A percentile compares a stretch with the other conserved stretches of the same genome.
Evolutionary conservation across 2,888 invertebrate genomes (phyloP).

Genomic region (Pedicia rivosa): DNA sequence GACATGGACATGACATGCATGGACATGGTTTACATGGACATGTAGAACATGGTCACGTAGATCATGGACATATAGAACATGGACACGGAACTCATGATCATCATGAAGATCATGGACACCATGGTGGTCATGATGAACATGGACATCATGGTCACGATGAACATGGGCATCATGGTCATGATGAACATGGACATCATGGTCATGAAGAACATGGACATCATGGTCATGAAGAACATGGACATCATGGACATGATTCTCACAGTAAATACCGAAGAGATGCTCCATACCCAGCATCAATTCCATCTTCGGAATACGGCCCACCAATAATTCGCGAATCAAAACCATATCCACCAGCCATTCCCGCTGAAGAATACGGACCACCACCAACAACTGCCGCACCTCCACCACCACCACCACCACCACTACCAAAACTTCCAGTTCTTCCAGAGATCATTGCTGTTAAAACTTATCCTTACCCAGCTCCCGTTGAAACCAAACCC

Average conservation of each 20-base stretch:
- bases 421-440: slow-evolving; percentile 14
- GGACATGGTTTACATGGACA: too few species aligned
- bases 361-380: slow-evolving; percentile 14
- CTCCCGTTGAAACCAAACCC: slow-evolving; percentile 4
- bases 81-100: too few species aligned
- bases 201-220: too few species aligned
- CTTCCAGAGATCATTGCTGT: slow-evolving; percentile 7
- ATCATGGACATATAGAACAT: too few species aligned
- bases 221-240: not conserved
- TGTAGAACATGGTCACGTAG: too few species aligned
- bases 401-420: slow-evolving; percentile 13
- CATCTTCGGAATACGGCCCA: not conserved
- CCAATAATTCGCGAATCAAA: too few species aligned
- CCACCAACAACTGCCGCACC: slow-evolving; percentile 1
- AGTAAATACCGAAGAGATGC: not conserved
- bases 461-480: slow-evolving; percentile 8
- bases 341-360: slow-evolving; percentile 22
- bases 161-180: too few species aligned
- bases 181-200: too few species aligned
- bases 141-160: too few species aligned
- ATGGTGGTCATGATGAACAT: too few species aligned
- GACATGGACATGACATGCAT: too few species aligned
- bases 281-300: slow-evolving; percentile 1
- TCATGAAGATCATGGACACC: too few species aligned
- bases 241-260: not conserved